These are phyloP conservation scores for Metopia argyrocephala DNA, from an alignment of 2,888 invertebrate genomes.

Conservation along the genomic window DNA sequence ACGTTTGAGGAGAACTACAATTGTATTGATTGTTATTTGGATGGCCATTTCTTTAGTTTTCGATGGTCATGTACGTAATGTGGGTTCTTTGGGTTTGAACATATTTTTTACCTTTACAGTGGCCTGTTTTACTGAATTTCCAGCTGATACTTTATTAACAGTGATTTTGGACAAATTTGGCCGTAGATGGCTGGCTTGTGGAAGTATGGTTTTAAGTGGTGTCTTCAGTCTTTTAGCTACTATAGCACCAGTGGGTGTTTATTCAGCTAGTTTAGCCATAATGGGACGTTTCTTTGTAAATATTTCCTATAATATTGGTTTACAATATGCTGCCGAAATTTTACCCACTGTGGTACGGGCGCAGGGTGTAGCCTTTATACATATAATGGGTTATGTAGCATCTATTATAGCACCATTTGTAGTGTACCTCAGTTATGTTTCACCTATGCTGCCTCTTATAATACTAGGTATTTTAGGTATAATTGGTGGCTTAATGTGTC, in stretches of 20 bases:
- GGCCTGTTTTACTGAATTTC: slow-evolving; percentile 90
- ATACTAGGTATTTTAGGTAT: slow-evolving; percentile 89
- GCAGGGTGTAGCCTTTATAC: slow-evolving; percentile 91
- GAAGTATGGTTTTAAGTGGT: slow-evolving; percentile 88
- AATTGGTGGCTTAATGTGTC: slow-evolving; percentile 85
- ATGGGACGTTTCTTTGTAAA: slow-evolving; percentile 92
- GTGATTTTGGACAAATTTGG: slow-evolving; percentile 87
- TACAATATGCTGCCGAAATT: slow-evolving; percentile 93
- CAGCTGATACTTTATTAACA: slow-evolving; percentile 91
- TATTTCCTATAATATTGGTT: slow-evolving; percentile 92
- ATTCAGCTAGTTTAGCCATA: slow-evolving; percentile 87
- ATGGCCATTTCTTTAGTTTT: slow-evolving; percentile 93
- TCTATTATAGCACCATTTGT: slow-evolving; percentile 90
- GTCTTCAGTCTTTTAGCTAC: slow-evolving; percentile 88
- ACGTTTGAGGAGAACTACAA: slow-evolving; percentile 85
- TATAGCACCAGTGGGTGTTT: slow-evolving; percentile 83
- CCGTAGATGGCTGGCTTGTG: slow-evolving; percentile 90
- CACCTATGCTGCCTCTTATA: slow-evolving; percentile 86
- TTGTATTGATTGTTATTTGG: slow-evolving; percentile 90
- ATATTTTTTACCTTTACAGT: slow-evolving; percentile 92
- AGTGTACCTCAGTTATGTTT: slow-evolving; percentile 87
- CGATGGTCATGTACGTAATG: slow-evolving; percentile 93
- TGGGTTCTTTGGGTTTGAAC: slow-evolving; percentile 89
- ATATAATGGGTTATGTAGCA: slow-evolving; percentile 92
- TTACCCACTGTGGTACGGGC: slow-evolving; percentile 92